Evolutionary conservation across 1,140 invertebrate species (phyloP), one percentile per base, ranked within the genome.

Genomic region (Myzus persicae): DNA sequence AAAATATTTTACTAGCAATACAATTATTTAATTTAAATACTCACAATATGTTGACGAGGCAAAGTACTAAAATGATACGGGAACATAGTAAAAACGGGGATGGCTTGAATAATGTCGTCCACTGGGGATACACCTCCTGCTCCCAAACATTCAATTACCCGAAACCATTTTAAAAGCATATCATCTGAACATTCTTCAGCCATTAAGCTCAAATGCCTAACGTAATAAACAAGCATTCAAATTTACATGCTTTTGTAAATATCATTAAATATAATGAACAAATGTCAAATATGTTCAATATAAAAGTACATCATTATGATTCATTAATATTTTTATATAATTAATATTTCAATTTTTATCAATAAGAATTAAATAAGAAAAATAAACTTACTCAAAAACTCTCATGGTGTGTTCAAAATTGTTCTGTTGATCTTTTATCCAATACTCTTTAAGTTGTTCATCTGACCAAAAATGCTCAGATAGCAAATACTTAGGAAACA

Each of bases 151-250:
- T 93, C 91, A 93, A 93, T 93, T 1, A 93, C 91, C 84, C 91
- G 91, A 40, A 93, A 93, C 91, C 91, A 93, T 93, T 93, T 93
- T 51, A 93, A 93, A 40, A 93, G 81, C 91, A 93, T 93, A n/a
- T 93, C 91, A 40, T 93, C 91, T 24, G 91, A 93, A 93, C 91
- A 93, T 93, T 93, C 91, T 84, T 93, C 91, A 93, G 91, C 91
- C 91, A 93, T 93, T 84, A 93, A 51, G 26, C 91, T 93, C 46
- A 93, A 93, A 84, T 93, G 91, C 11, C 91, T 93, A 48, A 93
- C 81, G 67, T 59, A 38, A 51, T 89, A 51, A 90, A 59, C 31
- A 38, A 24, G 59, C 36, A 90, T 54, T 31, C 48, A 90, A 54
- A 90, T 90, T 3, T 90, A 54, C 36, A 90, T 40, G 9, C 20